Conservation (phyloP, 2,888 invertebrate species). For the Microctonus aethiopoides region DNA sequence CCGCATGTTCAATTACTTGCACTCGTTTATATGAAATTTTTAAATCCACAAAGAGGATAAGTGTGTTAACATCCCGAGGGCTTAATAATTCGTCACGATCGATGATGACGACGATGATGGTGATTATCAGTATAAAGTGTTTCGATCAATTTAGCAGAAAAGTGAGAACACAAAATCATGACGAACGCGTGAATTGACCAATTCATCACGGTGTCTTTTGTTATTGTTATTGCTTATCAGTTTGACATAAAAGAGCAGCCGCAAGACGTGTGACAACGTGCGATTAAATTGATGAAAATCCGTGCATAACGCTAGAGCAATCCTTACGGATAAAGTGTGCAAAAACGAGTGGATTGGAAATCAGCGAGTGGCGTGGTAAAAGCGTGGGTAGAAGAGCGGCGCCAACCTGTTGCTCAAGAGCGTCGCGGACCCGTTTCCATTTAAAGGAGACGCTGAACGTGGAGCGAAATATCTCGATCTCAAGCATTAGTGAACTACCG, state of each 20-base stretch:
- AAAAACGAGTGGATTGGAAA: conserved; percentile 56
- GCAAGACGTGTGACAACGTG: neutral
- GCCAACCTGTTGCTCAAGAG: conserved; percentile 67
- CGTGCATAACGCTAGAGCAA: neutral
- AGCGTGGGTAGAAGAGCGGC: conserved; percentile 62
- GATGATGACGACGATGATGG: no score
- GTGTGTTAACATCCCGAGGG: neutral
- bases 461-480: conserved; percentile 38
- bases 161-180: neutral
- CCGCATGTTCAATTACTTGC: no score
- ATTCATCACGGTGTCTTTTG: neutral
- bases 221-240: neutral
- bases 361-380: conserved; percentile 45
- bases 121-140: neutral
- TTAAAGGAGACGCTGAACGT: conserved; percentile 47
- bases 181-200: neutral
- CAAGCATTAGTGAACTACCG: conserved; percentile 29
- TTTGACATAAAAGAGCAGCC: neutral
- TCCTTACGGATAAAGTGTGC: conserved; percentile 32
- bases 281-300: conserved; percentile 13
- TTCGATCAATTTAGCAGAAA: neutral
- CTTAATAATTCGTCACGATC: neutral
- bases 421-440: conserved; percentile 54
- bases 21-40: no score
- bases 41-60: no score